Evolutionary conservation across 2,113 vertebrate genomes (phyloP).

Genomic region (Nerophis ophidion): DNA sequence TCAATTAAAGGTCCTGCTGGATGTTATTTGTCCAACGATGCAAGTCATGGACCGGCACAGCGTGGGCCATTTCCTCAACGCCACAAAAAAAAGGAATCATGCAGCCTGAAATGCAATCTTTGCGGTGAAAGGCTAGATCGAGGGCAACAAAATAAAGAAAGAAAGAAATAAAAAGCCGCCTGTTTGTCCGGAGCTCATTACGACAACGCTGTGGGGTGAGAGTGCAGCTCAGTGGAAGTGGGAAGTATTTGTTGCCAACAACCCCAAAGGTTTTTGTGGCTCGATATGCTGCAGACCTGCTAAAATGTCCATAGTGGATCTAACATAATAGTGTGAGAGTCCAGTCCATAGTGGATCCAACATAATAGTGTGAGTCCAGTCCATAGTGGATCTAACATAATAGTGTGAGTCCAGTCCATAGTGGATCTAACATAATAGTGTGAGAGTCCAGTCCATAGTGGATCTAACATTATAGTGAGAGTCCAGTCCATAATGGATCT

Average conservation of each 20-base stretch:
- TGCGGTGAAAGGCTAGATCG: constrained; percentile 1
- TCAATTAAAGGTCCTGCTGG: no score
- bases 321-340: no score
- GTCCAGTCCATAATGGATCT: no score
- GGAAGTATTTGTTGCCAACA: not conserved
- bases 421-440: no score
- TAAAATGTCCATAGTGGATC: no score
- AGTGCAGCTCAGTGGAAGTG: not conserved
- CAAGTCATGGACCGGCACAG: constrained; percentile 10
- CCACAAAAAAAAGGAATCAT: not conserved
- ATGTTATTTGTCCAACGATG: not conserved
- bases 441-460: no score
- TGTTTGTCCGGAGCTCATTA: constrained; percentile 18
- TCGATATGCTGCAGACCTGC: not conserved
- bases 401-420: no score
- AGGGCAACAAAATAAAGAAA: not conserved
- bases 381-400: no score
- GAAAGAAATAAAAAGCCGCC: not conserved
- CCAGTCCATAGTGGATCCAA: no score
- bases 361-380: no score
- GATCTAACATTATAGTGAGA: no score
- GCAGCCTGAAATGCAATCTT: constrained; percentile 19
- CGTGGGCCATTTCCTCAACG: not conserved
- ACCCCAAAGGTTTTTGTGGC: not conserved
- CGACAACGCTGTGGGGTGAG: not conserved